Evolutionary conservation across 2,113 vertebrate genomes (phyloP).

Genomic region (Sitta europaea): DNA sequence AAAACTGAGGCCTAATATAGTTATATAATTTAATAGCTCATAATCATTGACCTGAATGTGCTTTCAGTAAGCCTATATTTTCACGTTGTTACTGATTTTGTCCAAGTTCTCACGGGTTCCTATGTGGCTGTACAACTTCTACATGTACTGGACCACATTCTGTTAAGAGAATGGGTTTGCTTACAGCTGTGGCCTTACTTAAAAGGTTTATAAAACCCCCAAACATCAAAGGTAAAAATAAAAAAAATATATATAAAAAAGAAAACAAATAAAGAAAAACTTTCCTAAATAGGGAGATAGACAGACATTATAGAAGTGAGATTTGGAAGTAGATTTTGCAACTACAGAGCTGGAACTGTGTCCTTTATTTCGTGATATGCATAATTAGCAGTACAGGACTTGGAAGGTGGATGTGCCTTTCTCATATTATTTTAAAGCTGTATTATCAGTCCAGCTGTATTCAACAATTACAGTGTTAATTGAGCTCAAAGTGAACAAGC

Average conservation of each 20-base stretch:
- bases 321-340: background rate
- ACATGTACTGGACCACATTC: background rate
- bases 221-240: background rate
- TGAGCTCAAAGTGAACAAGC: conserved; percentile 17
- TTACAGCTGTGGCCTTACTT: background rate
- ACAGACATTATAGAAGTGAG: background rate
- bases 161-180: background rate
- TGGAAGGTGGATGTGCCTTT: background rate
- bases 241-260: accelerated
- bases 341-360: background rate
- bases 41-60: background rate
- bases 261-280: accelerated
- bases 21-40: background rate
- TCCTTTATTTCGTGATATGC: background rate
- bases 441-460: background rate
- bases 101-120: background rate
- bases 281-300: background rate
- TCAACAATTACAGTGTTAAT: background rate
- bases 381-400: background rate
- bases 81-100: background rate
- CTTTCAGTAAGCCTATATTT: background rate
- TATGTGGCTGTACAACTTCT: background rate
- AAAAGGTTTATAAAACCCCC: background rate
- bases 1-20: background rate
- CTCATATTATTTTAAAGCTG: background rate